Base-by-base conservation (phyloP, 2,797 vertebrate genomes). In the Pteronotus mesoamericanus region DNA sequence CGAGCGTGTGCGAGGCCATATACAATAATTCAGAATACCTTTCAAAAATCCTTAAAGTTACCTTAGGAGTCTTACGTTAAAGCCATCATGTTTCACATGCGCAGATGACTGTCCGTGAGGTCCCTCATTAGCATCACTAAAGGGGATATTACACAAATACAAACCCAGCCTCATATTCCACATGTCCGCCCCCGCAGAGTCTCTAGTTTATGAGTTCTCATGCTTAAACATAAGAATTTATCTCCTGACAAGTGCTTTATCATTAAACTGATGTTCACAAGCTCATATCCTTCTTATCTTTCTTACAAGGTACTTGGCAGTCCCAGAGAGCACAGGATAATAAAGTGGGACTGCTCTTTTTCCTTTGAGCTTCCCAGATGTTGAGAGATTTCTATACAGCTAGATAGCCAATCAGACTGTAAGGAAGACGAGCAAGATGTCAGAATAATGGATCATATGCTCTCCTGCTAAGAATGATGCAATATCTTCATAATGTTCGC, bases 221-320 rank as follows among this genome's bases (percentile, higher is more conserved):
- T 85, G 84, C 92, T 96, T 95, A 97, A 96, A 83, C 64, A 44
- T 83, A 44, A 88, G 92, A 86, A 88, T 98, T 96, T 90, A 98
- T 98, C 96, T 97, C 91, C 94, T 97, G 97, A 97, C 82, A 98
- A 96, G 80, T 24, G 37, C 86, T 97, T 96, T 97, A 86, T 98
- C 91, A 94, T 75, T 21, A 96, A 95, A 94, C 89, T 95, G 96
- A 72, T 94, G 97, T 82, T 95, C 39, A 53, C 96, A 89, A 96
- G 94, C 91, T 97, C 64, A n/a, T 44, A 91, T 46, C 59, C 89
- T 48, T 78, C 91, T 91, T 97, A 96, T 97, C 94, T 97, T 95
- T 74, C 89, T 92, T 55, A 85, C 77, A 84, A 61, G 91, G 92
- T 77, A 59, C 86, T 86, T 93, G 39, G 8, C 39, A 96, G 96